Conservation (phyloP, 2,113 vertebrate species). For the Solenodon paradoxus region DNA sequence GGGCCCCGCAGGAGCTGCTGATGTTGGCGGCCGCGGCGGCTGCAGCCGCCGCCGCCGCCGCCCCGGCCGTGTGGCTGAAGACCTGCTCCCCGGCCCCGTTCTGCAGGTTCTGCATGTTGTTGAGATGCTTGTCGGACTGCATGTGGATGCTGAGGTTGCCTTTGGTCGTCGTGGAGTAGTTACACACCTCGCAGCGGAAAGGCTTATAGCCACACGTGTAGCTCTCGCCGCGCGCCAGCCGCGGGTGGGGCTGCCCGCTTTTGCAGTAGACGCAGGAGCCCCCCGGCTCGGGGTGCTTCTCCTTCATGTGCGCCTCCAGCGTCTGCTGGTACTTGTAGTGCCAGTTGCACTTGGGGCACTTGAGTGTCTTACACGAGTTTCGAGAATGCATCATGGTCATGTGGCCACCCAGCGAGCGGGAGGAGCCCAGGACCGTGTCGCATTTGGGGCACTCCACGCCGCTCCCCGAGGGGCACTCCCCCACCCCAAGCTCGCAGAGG, state of each 20-base stretch:
- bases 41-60: constrained; percentile 87
- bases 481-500: constrained; percentile 92
- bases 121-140: constrained; percentile 99
- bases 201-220: constrained; percentile 99
- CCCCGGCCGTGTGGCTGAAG: constrained; percentile 91
- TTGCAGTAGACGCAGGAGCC: constrained; percentile 95
- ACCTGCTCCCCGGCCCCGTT: constrained; percentile 96
- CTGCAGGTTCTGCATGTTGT: constrained; percentile 99
- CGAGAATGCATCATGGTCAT: constrained; percentile 99
- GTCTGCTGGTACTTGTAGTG: constrained; percentile 99
- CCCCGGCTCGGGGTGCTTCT: constrained; percentile 98
- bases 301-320: constrained; percentile 99
- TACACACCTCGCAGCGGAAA: constrained; percentile 99
- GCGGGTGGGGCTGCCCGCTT: constrained; percentile 96
- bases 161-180: constrained; percentile 99
- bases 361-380: constrained; percentile 99
- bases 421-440: constrained; percentile 97
- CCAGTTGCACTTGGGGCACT: constrained; percentile 99
- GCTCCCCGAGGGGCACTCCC: constrained; percentile 95
- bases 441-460: constrained; percentile 99
- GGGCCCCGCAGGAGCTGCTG: constrained; percentile 90
- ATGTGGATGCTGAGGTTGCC: constrained; percentile 99
- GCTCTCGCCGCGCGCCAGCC: constrained; percentile 97
- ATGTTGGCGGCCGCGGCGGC: constrained; percentile 88
- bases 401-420: constrained; percentile 97